Percentiles rank a stretch among this genome's conserved stretches.
phyloP scores from a whole-genome alignment of 2,888 invertebrate species.

The Hirtodrosophila duncani region DNA sequence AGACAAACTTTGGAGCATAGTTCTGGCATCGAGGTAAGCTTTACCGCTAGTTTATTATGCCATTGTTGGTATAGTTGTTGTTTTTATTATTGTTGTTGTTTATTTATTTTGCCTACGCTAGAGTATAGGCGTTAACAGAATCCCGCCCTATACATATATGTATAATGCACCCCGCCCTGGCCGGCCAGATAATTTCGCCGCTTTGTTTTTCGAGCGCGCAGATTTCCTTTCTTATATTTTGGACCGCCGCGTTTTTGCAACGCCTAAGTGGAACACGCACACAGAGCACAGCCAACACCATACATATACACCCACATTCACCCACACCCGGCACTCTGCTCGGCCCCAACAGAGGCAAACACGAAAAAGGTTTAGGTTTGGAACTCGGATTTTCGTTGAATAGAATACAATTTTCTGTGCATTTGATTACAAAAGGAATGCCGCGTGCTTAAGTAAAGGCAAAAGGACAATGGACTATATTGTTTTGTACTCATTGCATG shows the following conservation, averaged over 20 bases:
- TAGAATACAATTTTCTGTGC: slow-evolving; percentile 67
- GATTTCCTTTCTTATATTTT: slow-evolving; percentile 28
- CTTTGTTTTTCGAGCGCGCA: slow-evolving; percentile 54
- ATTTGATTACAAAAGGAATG: slow-evolving; percentile 71
- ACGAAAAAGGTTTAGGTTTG: slow-evolving; percentile 69
- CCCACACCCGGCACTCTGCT: slow-evolving; percentile 34
- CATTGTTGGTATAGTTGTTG: slow-evolving; percentile 46
- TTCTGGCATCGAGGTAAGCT: slow-evolving; percentile 50
- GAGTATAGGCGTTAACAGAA: slow-evolving; percentile 65
- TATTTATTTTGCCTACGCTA: slow-evolving; percentile 37
- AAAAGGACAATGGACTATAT: slow-evolving; percentile 51
- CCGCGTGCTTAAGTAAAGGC: slow-evolving; percentile 61
- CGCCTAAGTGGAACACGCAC: slow-evolving; percentile 52
- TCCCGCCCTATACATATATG: too few relatives aligned
- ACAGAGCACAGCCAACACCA: slow-evolving; percentile 5
- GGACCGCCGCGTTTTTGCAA: slow-evolving; percentile 8
- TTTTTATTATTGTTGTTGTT: slow-evolving; percentile 48
- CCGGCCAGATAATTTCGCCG: slow-evolving; percentile 47
- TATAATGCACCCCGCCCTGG: too few relatives aligned
- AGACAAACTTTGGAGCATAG: slow-evolving; percentile 39
- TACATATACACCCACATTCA: slow-evolving; percentile 28
- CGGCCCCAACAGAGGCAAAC: slow-evolving; percentile 49
- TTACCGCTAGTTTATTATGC: slow-evolving; percentile 63
- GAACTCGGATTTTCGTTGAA: slow-evolving; percentile 35
- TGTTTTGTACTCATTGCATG: slow-evolving; percentile 29